Percentiles rank a stretch among this genome's conserved stretches.
Conservation (phyloP, 2,888 invertebrate genomes). For the Epinotia nisella region DNA sequence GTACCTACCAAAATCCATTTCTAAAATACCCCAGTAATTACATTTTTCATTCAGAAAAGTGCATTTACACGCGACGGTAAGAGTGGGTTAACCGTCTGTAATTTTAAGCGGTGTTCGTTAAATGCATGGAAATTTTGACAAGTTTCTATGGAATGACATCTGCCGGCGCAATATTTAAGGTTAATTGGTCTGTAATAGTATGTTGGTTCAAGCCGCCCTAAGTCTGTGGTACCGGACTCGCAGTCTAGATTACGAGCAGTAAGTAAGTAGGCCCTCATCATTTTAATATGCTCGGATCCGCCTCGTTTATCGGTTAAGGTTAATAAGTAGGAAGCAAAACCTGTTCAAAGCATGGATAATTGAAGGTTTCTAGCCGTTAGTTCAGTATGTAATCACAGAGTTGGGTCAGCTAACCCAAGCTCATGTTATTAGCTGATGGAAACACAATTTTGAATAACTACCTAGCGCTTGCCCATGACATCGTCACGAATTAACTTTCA, state of each 20-base stretch:
- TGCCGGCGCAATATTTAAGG: too few species aligned
- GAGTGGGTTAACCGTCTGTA: too few species aligned
- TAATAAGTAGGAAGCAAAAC: conserved; percentile 25
- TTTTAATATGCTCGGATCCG: conserved; percentile 29
- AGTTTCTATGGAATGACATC: too few species aligned
- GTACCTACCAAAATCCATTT: too few species aligned
- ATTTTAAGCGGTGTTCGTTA: too few species aligned
- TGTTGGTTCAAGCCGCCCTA: background rate
- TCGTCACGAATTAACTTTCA: too few species aligned
- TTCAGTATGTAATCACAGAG: conserved; percentile 6
- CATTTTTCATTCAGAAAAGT: background rate
- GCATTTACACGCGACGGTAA: background rate
- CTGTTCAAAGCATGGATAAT: conserved; percentile 1
- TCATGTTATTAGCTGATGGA: conserved; percentile 3
- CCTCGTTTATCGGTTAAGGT: conserved; percentile 20
- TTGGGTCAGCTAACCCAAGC: background rate
- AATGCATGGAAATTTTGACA: too few species aligned
- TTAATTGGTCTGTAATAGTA: too few species aligned
- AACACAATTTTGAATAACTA: background rate
- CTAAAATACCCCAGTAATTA: too few species aligned
- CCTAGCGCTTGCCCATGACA: too few species aligned
- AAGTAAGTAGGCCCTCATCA: conserved; percentile 22
- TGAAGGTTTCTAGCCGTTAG: conserved; percentile 14
- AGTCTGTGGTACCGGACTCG: background rate
- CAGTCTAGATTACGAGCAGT: background rate